Evolutionary conservation across 2,113 vertebrate genomes (phyloP).

Genomic region (Euleptes europaea): DNA sequence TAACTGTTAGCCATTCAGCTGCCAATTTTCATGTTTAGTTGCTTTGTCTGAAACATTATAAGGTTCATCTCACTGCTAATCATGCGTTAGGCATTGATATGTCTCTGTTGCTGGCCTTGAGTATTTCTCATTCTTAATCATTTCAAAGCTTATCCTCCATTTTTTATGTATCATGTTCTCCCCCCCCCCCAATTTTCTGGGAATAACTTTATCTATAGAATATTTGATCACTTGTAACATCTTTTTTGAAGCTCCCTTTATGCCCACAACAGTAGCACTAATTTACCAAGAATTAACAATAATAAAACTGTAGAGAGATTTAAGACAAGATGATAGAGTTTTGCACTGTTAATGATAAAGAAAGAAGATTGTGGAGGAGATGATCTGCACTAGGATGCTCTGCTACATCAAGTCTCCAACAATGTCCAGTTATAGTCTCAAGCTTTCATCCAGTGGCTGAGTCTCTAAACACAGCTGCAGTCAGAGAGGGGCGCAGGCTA

Average conservation of each 20-base stretch:
- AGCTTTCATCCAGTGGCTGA: slow-evolving; percentile 4
- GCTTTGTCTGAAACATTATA: too few relatives aligned
- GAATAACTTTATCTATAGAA: slow-evolving; percentile 60
- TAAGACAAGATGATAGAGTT: not conserved
- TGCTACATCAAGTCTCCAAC: slow-evolving; percentile 73
- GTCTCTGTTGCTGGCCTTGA: too few relatives aligned
- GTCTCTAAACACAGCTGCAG: slow-evolving; percentile 39
- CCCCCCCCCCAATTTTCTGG: too few relatives aligned
- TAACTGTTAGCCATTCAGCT: too few relatives aligned
- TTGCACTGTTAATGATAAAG: slow-evolving; percentile 49
- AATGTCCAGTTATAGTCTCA: slow-evolving; percentile 61
- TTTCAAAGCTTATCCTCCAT: too few relatives aligned
- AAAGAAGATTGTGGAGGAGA: slow-evolving; percentile 71
- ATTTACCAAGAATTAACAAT: fast-evolving
- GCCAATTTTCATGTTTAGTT: too few relatives aligned
- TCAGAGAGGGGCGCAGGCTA: slow-evolving; percentile 78
- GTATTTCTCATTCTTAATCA: too few relatives aligned
- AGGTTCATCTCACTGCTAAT: too few relatives aligned
- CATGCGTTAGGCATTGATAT: too few relatives aligned
- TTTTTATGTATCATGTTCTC: too few relatives aligned
- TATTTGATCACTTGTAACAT: slow-evolving; percentile 4
- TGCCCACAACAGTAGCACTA: not conserved
- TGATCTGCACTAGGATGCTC: slow-evolving; percentile 74
- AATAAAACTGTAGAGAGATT: not conserved
- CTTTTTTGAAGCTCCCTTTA: not conserved